Conservation (phyloP, 1,140 invertebrate genomes). For the Parasteatoda tepidariorum region DNA sequence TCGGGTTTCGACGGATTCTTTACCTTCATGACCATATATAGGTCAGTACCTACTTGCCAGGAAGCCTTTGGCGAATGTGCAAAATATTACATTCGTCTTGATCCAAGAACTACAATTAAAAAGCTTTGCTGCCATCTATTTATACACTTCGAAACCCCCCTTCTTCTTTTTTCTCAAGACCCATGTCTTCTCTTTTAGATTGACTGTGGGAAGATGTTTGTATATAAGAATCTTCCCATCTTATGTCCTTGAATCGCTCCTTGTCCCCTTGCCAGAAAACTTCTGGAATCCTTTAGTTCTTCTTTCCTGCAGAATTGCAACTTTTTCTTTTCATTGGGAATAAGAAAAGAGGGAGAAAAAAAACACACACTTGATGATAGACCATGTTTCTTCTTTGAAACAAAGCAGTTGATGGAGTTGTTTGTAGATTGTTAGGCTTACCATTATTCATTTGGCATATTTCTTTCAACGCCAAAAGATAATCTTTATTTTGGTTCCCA, state of each 20-base stretch:
- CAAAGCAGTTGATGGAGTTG: too few relatives aligned
- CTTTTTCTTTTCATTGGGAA: too few relatives aligned
- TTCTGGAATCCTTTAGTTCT: constrained; percentile 49
- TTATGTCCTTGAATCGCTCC: constrained; percentile 14
- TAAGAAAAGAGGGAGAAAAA: too few relatives aligned
- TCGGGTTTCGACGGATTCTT: constrained; percentile 28
- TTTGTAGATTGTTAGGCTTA: too few relatives aligned
- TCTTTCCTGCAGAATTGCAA: too few relatives aligned
- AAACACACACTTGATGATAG: too few relatives aligned
- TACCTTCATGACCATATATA: constrained; percentile 52
- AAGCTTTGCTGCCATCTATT: constrained; percentile 58
- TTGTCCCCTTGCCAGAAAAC: constrained; percentile 15
- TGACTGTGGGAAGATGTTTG: neutral
- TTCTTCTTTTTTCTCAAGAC: constrained; percentile 25
- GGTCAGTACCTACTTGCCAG: constrained; percentile 23
- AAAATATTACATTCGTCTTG: constrained; percentile 45
- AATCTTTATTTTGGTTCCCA: too few relatives aligned
- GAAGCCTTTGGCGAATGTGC: constrained; percentile 44
- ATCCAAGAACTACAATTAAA: constrained; percentile 60
- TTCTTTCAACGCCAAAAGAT: too few relatives aligned
- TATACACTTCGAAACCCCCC: constrained; percentile 28
- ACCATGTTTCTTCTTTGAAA: too few relatives aligned
- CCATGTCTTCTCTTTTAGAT: constrained; percentile 20
- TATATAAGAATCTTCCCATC: neutral
- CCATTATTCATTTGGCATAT: too few relatives aligned